Evolutionary conservation across 2,797 vertebrate species (phyloP).

Genomic region (Oceanodroma leucorhoa): DNA sequence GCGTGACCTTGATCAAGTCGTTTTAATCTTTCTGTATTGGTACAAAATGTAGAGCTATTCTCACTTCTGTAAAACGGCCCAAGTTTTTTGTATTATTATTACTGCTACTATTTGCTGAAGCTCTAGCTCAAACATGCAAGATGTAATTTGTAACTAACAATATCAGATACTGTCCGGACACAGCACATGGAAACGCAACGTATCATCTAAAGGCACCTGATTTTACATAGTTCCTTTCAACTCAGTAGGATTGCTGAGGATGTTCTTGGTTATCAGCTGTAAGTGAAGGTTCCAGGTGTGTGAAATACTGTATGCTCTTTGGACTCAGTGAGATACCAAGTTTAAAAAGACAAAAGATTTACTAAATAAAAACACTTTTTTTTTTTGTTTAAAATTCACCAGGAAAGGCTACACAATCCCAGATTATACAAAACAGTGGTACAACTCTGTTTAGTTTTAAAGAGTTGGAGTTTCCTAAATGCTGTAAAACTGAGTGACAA

Average conservation of each 20-base stretch:
- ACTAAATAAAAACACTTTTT: not conserved
- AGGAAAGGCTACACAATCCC: not conserved
- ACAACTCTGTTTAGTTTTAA: not conserved
- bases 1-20: not conserved
- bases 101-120: not conserved
- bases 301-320: not conserved
- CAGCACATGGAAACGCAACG: not conserved
- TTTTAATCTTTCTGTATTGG: not conserved
- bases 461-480: not conserved
- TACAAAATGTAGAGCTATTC: not conserved
- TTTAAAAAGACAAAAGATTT: not conserved
- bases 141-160: not conserved
- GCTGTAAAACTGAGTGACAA: not conserved
- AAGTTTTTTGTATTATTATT: not conserved
- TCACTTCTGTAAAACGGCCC: not conserved
- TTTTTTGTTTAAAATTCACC: not conserved
- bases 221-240: not conserved
- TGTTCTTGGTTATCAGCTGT: not conserved
- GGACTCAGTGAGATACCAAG: not conserved
- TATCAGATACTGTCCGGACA: accelerated
- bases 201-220: not conserved
- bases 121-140: not conserved
- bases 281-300: not conserved
- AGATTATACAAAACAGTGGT: not conserved
- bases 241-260: not conserved